Evolutionary conservation across 2,113 vertebrate species (phyloP).

Genomic region (Tachysurus vachellii): DNA sequence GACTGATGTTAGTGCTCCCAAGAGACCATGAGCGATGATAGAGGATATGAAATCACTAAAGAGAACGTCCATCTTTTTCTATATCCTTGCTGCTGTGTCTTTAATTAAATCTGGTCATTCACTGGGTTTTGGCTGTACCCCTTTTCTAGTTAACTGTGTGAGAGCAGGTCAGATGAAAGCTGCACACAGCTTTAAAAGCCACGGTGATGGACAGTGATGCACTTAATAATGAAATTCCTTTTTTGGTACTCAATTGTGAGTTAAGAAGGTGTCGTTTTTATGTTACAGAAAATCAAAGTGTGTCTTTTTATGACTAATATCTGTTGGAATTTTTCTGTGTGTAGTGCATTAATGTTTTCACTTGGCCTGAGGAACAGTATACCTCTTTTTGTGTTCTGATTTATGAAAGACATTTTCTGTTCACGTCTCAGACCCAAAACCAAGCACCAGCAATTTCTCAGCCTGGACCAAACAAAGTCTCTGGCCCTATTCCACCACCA

Average conservation of each 20-base stretch:
- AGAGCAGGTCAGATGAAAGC: conserved; percentile 19
- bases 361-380: neutral
- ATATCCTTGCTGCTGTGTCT: conserved; percentile 18
- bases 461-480: conserved; percentile 63
- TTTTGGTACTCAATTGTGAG: neutral
- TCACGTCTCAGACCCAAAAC: neutral
- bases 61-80: conserved; percentile 53
- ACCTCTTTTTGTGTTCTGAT: neutral
- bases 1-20: conserved; percentile 48
- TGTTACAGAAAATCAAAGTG: neutral
- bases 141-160: conserved; percentile 26
- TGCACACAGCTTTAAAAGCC: conserved; percentile 10
- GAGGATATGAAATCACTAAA: conserved; percentile 56
- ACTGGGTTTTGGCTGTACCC: conserved; percentile 16
- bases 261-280: neutral
- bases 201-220: neutral
- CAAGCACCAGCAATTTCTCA: conserved; percentile 38
- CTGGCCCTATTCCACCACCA: conserved; percentile 59
- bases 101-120: conserved; percentile 48
- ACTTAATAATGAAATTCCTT: neutral
- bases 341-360: neutral
- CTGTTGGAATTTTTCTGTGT: neutral
- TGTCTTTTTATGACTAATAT: neutral
- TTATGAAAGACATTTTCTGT: conserved; percentile 19
- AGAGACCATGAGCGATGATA: conserved; percentile 55